Percentiles rank a stretch among this genome's conserved stretches.
phyloP scores from a whole-genome alignment of 2,113 vertebrate genomes.

The Opisthocomus hoazin region DNA sequence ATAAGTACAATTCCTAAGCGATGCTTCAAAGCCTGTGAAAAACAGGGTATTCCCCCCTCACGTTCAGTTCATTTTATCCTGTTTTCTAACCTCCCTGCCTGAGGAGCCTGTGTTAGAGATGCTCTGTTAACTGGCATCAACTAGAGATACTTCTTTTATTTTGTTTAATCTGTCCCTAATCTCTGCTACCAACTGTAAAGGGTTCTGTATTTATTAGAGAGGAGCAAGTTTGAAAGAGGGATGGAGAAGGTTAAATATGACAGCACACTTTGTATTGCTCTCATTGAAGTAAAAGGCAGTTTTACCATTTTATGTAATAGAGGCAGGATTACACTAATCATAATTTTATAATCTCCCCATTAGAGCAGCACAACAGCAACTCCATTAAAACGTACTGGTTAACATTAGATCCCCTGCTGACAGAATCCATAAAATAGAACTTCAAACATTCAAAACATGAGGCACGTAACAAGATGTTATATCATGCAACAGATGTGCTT shows the following conservation, averaged over 20 bases:
- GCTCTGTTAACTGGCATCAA: not conserved
- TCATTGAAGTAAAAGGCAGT: not conserved
- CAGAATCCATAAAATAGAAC: not conserved
- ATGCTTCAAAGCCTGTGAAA: not conserved
- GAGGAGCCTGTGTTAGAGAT: not conserved
- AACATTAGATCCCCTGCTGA: not conserved
- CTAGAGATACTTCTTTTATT: not conserved
- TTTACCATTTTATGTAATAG: constrained; percentile 26
- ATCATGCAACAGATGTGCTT: not conserved
- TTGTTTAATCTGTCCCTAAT: not conserved
- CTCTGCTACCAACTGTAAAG: not conserved
- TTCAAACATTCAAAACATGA: not conserved
- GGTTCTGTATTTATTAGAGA: not conserved
- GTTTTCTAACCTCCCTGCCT: not conserved
- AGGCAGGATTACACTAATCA: constrained; percentile 24
- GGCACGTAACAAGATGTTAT: not conserved
- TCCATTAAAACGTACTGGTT: constrained; percentile 23
- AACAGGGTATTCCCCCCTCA: not conserved
- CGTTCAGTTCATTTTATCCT: not conserved
- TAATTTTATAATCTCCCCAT: constrained; percentile 42
- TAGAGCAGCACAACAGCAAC: constrained; percentile 2
- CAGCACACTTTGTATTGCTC: not conserved
- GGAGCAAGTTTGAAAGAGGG: not conserved
- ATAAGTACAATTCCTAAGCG: not conserved
- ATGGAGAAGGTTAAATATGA: constrained; percentile 24